Base-by-base conservation (phyloP, 2,797 vertebrate genomes). In the Alcedo atthis region DNA sequence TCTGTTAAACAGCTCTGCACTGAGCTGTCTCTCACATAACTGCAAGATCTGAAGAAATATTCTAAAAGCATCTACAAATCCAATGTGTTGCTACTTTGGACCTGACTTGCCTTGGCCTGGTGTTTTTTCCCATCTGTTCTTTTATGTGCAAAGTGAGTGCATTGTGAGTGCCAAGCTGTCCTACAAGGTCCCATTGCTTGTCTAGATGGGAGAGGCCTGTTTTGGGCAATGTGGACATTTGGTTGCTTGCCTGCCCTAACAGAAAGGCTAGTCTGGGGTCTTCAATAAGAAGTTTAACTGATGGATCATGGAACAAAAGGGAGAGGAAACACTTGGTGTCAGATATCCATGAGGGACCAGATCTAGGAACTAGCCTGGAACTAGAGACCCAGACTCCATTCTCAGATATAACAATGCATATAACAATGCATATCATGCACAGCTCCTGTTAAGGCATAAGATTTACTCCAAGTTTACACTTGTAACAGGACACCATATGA, bases 381-480 rank as follows among this genome's bases (percentile, higher is more conserved):
- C 33, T 82, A 37, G 28, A 66, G 28, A 73, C 54, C 28, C 37
- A 14, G 4, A 42, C 42, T 88, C 63, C 43, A 30, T 68, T 84
- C 49, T 90, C 80, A 87, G 80, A 63, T 81, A 77, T 16, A 73
- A 73, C 80, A 88, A 53, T 67, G 45, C 40, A 63, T 81, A 77
- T 16, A 73, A 73, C 80, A 88, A 53, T 67, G 45, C 35, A n/a
- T 69, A 63, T 77, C 55, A n/a, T 81, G 57, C 57, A 79, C 74
- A 76, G 22, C 20, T 92, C 62, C 92, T 79, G 55, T 92, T 93
- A 87, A 89, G 46, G 87, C 80, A 77, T 59, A 74, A 91, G 63
- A 69, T 93, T 84, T 91, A 89, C 71, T 92, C 70, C 53, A 54
- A 53, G 53, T 79, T 91, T 69, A 79, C 32, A 13, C 59, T 81